phyloP scores from a whole-genome alignment of 1,140 invertebrate genomes.

The Bombus terrestris region DNA sequence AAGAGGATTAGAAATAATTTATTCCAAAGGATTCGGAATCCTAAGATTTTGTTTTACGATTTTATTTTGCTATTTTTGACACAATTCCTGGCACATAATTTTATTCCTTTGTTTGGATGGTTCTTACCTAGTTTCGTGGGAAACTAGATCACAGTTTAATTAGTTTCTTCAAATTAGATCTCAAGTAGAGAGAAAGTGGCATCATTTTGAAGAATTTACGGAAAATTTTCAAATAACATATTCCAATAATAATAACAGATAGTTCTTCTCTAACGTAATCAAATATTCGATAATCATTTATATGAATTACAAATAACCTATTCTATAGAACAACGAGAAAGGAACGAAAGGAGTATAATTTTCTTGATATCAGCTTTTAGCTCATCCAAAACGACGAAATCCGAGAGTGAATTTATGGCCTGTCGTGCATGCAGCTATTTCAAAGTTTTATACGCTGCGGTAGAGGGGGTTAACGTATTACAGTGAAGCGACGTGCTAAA shows the following conservation, averaged over 20 bases:
- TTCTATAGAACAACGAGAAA: no score
- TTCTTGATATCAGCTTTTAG: no score
- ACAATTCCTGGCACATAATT: background rate
- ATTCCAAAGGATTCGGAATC: no score
- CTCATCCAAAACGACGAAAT: background rate
- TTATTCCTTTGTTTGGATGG: background rate
- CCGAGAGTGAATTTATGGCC: background rate
- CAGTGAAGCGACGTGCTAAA: background rate
- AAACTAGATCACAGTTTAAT: background rate
- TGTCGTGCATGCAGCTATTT: background rate
- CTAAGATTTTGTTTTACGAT: background rate
- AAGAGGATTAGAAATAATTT: no score
- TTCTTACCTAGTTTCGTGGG: background rate
- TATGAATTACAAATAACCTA: no score
- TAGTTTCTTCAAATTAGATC: background rate
- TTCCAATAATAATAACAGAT: no score
- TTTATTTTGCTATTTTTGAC: background rate
- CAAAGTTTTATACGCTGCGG: background rate
- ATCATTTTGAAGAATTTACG: background rate
- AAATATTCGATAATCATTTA: no score
- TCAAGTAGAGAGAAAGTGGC: background rate
- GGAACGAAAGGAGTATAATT: no score
- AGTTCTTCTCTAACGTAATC: no score
- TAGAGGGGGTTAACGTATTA: background rate
- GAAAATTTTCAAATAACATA: no score